Percentiles rank a stretch among this genome's conserved stretches.
Conservation (phyloP, 2,888 invertebrate species). For the Ennomos quercinarius region DNA sequence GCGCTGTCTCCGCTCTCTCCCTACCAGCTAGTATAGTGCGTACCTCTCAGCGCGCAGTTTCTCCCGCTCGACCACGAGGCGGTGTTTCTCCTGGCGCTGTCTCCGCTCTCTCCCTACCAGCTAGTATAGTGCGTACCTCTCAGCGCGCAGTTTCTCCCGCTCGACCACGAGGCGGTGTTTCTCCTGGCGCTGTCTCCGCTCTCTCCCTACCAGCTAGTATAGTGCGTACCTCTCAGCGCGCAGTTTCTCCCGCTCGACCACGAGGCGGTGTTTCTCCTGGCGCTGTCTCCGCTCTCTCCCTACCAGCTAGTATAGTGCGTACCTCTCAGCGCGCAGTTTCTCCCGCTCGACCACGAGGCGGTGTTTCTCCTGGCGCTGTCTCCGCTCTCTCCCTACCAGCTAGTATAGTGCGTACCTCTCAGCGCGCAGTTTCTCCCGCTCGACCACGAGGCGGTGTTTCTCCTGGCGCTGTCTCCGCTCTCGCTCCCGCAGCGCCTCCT, state of each 20-base stretch:
- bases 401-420: slow-evolving; percentile 82
- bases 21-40: no score
- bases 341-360: slow-evolving; percentile 93
- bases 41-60: slow-evolving; percentile 91
- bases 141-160: no score
- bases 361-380: slow-evolving; percentile 93
- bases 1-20: no score
- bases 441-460: slow-evolving; percentile 92
- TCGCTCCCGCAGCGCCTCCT: slow-evolving; percentile 90
- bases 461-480: slow-evolving; percentile 94
- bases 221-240: slow-evolving; percentile 87
- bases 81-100: no score
- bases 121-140: slow-evolving; percentile 76
- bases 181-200: no score
- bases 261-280: no score
- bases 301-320: slow-evolving; percentile 74
- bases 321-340: slow-evolving; percentile 91
- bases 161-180: no score
- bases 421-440: slow-evolving; percentile 91
- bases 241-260: no score
- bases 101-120: no score
- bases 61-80: no score
- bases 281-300: no score
- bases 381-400: no score
- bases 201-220: slow-evolving; percentile 88